Percentiles rank a stretch among this genome's conserved stretches.
Conservation (phyloP, 2,797 vertebrate genomes). For the Scyliorhinus canicula region DNA sequence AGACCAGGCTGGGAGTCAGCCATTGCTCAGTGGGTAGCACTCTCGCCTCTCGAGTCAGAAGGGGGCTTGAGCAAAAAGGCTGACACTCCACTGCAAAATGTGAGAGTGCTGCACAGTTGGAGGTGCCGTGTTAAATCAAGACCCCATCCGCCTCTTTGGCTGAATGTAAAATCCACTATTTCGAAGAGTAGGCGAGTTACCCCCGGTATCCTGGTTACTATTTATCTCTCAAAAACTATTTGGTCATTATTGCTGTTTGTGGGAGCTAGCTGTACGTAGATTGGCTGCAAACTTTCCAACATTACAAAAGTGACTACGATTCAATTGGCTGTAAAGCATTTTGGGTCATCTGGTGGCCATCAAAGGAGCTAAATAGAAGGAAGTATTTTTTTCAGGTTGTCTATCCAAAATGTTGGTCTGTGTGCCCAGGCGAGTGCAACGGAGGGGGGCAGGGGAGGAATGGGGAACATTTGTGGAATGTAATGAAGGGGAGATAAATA, state of each 20-base stretch:
- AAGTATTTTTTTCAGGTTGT: neutral
- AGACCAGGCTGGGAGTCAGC: neutral
- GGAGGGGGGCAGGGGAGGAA: neutral
- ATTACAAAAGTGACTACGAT: too few relatives aligned
- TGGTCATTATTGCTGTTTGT: neutral
- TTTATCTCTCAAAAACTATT: neutral
- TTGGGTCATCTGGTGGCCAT: neutral
- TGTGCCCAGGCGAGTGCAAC: too few relatives aligned
- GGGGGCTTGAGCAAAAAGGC: too few relatives aligned
- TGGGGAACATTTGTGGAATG: neutral
- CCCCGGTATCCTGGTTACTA: neutral
- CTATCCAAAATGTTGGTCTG: neutral
- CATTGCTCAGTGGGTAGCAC: neutral
- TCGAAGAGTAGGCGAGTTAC: neutral
- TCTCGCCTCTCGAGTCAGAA: neutral
- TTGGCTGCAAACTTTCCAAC: too few relatives aligned
- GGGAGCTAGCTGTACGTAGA: too few relatives aligned
- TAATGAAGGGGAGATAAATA: neutral
- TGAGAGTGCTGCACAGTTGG: neutral
- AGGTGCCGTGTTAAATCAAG: neutral
- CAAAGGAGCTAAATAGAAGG: neutral
- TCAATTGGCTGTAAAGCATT: neutral
- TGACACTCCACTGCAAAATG: neutral
- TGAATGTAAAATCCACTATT: neutral
- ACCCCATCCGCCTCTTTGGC: neutral